Conservation (phyloP, 2,113 vertebrate genomes). For the Periophthalmodon schlosseri region DNA sequence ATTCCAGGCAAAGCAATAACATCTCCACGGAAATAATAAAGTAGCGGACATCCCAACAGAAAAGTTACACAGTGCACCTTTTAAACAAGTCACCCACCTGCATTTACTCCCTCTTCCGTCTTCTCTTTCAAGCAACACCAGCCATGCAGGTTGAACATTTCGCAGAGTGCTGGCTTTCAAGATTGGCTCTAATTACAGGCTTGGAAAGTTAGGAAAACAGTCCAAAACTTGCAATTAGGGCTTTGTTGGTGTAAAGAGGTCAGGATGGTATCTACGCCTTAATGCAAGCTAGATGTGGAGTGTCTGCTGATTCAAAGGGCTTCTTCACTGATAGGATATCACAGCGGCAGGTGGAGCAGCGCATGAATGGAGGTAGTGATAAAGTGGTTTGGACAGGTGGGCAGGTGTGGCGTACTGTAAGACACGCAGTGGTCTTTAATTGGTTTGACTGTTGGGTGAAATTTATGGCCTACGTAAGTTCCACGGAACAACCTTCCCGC, state of each 20-base stretch:
- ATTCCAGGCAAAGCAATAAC: too few relatives aligned
- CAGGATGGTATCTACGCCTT: constrained; percentile 30
- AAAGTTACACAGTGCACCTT: too few relatives aligned
- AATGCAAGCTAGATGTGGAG: constrained; percentile 6
- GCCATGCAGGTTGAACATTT: constrained; percentile 46
- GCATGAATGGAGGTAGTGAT: constrained; percentile 37
- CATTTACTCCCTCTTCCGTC: constrained; percentile 23
- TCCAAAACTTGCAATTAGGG: constrained; percentile 53
- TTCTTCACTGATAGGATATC: constrained; percentile 26
- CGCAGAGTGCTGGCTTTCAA: constrained; percentile 44
- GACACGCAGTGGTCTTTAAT: constrained; percentile 14
- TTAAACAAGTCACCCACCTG: constrained; percentile 46
- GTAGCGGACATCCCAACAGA: too few relatives aligned
- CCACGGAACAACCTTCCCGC: neutral
- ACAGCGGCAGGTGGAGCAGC: constrained; percentile 18
- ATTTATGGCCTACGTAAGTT: neutral
- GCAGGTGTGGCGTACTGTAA: constrained; percentile 50
- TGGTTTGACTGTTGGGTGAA: neutral
- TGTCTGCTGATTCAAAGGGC: constrained; percentile 14
- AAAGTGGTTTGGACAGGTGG: constrained; percentile 64
- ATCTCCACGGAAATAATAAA: too few relatives aligned
- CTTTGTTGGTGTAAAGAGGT: constrained; percentile 58
- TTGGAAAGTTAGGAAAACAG: constrained; percentile 39
- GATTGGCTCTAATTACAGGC: constrained; percentile 61
- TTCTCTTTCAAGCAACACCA: constrained; percentile 35